These are phyloP conservation scores for Drosophila nasuta DNA, from an alignment of 1,140 invertebrate species.

Conservation along the genomic window DNA sequence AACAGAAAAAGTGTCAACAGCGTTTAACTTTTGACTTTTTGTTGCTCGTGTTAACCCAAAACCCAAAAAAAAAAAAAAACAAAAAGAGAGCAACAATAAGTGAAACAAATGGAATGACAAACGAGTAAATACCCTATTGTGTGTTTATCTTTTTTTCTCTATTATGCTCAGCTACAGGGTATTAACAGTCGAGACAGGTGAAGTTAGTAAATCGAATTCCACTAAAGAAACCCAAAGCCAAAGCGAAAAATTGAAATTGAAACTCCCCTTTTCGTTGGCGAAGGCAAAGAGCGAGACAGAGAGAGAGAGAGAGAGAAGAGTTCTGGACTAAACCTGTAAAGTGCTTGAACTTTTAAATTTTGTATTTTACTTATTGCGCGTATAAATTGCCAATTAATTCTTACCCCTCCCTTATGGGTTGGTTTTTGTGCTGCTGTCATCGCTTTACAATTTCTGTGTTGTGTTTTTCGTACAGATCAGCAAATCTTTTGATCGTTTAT, in stretches of 20 bases:
- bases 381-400: constrained; percentile 58
- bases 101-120: background rate
- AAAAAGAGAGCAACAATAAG: constrained; percentile 27
- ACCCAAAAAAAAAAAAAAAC: constrained; percentile 17
- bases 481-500: constrained; percentile 22
- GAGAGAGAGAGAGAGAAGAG: background rate
- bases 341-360: constrained; percentile 72
- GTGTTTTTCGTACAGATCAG: constrained; percentile 24
- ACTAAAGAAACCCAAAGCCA: background rate
- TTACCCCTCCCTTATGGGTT: background rate
- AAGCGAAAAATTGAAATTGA: background rate
- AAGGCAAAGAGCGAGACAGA: background rate
- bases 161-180: background rate
- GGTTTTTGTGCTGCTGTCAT: constrained; percentile 28
- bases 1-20: constrained; percentile 58
- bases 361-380: constrained; percentile 32
- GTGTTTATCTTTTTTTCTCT: too few species aligned
- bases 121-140: background rate
- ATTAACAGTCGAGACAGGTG: background rate
- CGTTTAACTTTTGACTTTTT: constrained; percentile 58
- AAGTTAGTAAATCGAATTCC: background rate
- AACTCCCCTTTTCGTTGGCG: background rate
- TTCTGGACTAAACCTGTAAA: constrained; percentile 65
- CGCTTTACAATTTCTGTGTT: constrained; percentile 15
- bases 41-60: constrained; percentile 22